These are phyloP conservation scores for Rhabdomys dilectus DNA, from an alignment of 2,113 vertebrate species.

Conservation along the genomic window DNA sequence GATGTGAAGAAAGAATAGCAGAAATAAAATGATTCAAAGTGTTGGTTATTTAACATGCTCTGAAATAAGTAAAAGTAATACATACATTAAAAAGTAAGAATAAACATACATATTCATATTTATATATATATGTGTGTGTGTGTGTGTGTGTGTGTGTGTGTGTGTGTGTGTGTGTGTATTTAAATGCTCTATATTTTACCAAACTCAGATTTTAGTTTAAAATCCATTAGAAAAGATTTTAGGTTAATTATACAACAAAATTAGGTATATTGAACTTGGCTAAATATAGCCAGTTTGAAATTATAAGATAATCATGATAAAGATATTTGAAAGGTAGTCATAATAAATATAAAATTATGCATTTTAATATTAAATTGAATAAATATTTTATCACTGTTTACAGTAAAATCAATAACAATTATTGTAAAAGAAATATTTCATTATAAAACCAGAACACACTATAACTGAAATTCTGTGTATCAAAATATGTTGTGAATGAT, in stretches of 20 bases:
- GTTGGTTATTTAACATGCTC: fast-evolving
- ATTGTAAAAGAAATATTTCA: not conserved
- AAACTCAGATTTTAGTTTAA: constrained; percentile 52
- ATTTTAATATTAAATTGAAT: not conserved
- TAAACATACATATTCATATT: not conserved
- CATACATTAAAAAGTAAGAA: too few species aligned
- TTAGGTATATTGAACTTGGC: constrained; percentile 30
- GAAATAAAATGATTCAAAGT: not conserved
- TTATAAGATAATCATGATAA: not conserved
- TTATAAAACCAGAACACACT: not conserved
- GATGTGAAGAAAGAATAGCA: not conserved
- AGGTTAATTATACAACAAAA: constrained; percentile 60
- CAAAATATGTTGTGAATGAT: not conserved
- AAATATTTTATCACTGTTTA: not conserved
- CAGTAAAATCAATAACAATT: not conserved
- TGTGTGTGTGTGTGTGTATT: too few species aligned
- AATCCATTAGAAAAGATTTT: constrained; percentile 64
- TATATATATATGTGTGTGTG: too few species aligned
- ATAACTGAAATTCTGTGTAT: not conserved
- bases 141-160: too few species aligned
- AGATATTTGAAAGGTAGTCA: not conserved
- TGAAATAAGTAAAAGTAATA: not conserved
- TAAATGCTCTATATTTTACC: not conserved
- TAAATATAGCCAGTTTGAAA: constrained; percentile 51
- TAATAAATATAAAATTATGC: not conserved